Base-by-base conservation (phyloP, 2,797 vertebrate species). In the Synaphobranchus kaupii region DNA sequence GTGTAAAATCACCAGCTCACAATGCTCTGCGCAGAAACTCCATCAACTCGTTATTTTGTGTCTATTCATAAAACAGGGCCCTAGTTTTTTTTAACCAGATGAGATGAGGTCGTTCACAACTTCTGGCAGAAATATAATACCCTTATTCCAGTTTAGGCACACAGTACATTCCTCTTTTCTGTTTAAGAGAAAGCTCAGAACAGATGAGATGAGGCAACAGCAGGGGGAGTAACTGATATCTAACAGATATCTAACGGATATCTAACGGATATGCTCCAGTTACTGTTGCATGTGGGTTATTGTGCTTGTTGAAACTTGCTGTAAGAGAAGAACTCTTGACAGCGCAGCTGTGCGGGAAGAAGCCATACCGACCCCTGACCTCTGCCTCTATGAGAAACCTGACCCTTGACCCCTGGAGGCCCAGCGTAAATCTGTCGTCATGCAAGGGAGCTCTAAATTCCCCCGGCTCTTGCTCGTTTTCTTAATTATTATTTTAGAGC, bases 371-470 rank as follows among this genome's bases (percentile, higher is more conserved):
- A 76, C 86, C 58, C 87, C 78, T 39, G 28, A 87, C 54, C 90
- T 85, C 90, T 80, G 91, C 91, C 93, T 92, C 92, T 94, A 92
- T 92, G 91, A 87, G 88, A 90, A 87, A 71, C 92, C 88, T 91
- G 86, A 89, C 91, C 94, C 90, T 89, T 87, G 83, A 92, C 92
- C 91, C 91, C 92, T 90, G 85, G 88, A 92, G 94, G 93, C 90
- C 88, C 15, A 25, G 88, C 88, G 89, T 95, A 95, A 96, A 96
- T 96, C 94, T 90, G 90, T 94, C 90, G 66, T 93, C 92, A 90
- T 93, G 90, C 93, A 89, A 39, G 91, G 91, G 88, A 90, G 89
- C 90, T 92, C 93, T 94, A 91, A 85, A 83, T 88, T 66, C 87
- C 76, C 44, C 5, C 71, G 68, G 85, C 63, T 68, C 28, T 78